These are phyloP conservation scores for Drosophila macrothrix DNA, from an alignment of 2,888 invertebrate species.

Conservation along the genomic window DNA sequence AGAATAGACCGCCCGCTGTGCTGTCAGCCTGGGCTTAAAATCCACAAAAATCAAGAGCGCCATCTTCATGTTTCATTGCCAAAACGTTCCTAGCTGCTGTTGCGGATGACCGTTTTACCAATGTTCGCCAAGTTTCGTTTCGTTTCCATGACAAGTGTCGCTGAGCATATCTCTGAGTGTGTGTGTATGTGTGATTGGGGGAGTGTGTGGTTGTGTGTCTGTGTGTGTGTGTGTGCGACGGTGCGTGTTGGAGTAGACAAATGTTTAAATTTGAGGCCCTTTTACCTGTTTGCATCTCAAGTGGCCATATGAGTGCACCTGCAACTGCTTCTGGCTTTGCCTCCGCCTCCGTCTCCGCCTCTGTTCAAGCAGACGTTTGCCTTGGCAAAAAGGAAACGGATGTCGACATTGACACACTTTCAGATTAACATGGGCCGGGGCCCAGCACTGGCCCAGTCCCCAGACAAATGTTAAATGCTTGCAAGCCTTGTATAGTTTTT, in stretches of 20 bases:
- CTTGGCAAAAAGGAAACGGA: slow-evolving; percentile 72
- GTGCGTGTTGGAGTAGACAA: slow-evolving; percentile 80
- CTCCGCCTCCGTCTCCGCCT: slow-evolving; percentile 25
- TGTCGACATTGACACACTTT: slow-evolving; percentile 82
- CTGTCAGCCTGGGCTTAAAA: slow-evolving; percentile 28
- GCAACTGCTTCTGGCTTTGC: slow-evolving; percentile 13
- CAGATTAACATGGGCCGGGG: slow-evolving; percentile 59
- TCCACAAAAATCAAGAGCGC: slow-evolving; percentile 1
- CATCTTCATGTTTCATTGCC: slow-evolving; percentile 54
- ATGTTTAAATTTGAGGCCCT: slow-evolving; percentile 79
- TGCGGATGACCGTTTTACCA: slow-evolving; percentile 84
- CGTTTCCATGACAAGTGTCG: slow-evolving; percentile 15
- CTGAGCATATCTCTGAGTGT: slow-evolving; percentile 13
- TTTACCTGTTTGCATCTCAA: slow-evolving; percentile 80
- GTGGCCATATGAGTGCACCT: slow-evolving; percentile 63
- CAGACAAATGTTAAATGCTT: slow-evolving; percentile 49
- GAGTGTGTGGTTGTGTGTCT: slow-evolving; percentile 15
- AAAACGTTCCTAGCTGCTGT: slow-evolving; percentile 50
- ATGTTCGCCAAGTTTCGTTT: slow-evolving; percentile 71
- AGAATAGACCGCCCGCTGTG: slow-evolving; percentile 47
- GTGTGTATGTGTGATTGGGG: slow-evolving; percentile 4
- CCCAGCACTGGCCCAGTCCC: slow-evolving; percentile 19
- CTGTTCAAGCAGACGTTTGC: slow-evolving; percentile 21
- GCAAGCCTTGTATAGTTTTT: slow-evolving; percentile 30
- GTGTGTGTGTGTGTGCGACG: slow-evolving; percentile 28